phyloP scores from a whole-genome alignment of 2,888 invertebrate species.

The Leptodirus hochenwartii region DNA sequence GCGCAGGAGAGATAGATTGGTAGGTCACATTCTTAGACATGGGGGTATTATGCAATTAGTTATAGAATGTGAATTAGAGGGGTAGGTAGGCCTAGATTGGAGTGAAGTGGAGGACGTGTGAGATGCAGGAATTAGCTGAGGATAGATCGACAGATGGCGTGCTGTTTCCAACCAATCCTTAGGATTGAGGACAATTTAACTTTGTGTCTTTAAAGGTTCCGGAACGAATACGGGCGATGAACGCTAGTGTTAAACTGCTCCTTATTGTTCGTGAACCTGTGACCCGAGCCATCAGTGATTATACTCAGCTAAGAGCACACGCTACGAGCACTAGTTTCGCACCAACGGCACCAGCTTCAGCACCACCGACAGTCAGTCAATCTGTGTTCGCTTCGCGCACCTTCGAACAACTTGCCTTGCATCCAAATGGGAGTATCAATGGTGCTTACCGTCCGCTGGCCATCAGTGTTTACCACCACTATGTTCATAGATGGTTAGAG shows the following conservation, averaged over 20 bases:
- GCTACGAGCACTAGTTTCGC: slow-evolving; percentile 56
- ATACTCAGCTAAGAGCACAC: slow-evolving; percentile 77
- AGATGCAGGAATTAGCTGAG: no score
- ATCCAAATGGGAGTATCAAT: slow-evolving; percentile 67
- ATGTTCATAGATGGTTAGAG: slow-evolving; percentile 81
- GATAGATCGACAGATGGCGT: no score
- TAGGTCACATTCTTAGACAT: no score
- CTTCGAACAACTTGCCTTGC: slow-evolving; percentile 67
- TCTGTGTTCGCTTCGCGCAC: slow-evolving; percentile 26
- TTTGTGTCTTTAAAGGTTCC: no score
- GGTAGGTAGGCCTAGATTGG: no score
- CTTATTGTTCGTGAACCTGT: slow-evolving; percentile 93
- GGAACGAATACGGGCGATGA: slow-evolving; percentile 85
- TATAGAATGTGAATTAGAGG: slow-evolving; percentile 1
- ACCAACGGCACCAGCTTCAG: slow-evolving; percentile 24
- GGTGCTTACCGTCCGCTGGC: slow-evolving; percentile 67
- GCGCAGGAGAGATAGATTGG: no score
- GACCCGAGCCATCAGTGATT: slow-evolving; percentile 89
- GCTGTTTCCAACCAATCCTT: no score
- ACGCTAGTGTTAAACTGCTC: slow-evolving; percentile 76
- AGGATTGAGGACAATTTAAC: no score
- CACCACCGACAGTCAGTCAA: slow-evolving; percentile 20
- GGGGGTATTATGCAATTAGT: no score
- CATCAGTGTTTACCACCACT: slow-evolving; percentile 75
- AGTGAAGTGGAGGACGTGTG: slow-evolving; percentile 1